These are phyloP conservation scores for Dreissena polymorpha DNA, from an alignment of 1,140 invertebrate species.

Conservation along the genomic window DNA sequence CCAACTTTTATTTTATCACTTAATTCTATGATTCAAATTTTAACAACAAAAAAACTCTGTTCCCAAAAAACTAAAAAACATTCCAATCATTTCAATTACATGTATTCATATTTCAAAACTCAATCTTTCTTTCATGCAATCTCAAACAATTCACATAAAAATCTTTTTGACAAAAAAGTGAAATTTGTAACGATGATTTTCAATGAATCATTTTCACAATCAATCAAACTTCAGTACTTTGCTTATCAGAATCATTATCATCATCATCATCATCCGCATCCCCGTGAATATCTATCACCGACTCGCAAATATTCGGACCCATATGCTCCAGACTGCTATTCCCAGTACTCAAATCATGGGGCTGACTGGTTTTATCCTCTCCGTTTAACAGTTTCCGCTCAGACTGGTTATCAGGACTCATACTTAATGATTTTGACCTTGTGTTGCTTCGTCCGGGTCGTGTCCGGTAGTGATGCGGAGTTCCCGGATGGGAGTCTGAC, in stretches of 20 bases:
- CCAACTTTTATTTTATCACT: no score
- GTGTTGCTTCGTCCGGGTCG: constrained; percentile 35
- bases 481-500: constrained; percentile 32
- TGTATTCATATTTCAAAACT: no score
- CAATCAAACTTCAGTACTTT: constrained; percentile 35
- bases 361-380: constrained; percentile 23
- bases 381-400: constrained; percentile 42
- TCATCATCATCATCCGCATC: not conserved
- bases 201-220: not conserved
- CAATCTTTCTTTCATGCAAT: no score
- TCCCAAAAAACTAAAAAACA: no score
- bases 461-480: constrained; percentile 37
- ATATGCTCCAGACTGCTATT: not conserved
- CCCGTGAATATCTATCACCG: constrained; percentile 5
- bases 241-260: constrained; percentile 22
- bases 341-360: not conserved
- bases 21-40: no score
- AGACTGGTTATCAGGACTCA: constrained; percentile 46
- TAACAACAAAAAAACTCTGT: no score
- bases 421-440: constrained; percentile 27
- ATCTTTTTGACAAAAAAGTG: no score
- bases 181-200: no score
- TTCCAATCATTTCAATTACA: no score
- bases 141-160: no score
- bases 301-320: not conserved